phyloP scores from a whole-genome alignment of 2,797 vertebrate genomes.

The Lateolabrax maculatus region DNA sequence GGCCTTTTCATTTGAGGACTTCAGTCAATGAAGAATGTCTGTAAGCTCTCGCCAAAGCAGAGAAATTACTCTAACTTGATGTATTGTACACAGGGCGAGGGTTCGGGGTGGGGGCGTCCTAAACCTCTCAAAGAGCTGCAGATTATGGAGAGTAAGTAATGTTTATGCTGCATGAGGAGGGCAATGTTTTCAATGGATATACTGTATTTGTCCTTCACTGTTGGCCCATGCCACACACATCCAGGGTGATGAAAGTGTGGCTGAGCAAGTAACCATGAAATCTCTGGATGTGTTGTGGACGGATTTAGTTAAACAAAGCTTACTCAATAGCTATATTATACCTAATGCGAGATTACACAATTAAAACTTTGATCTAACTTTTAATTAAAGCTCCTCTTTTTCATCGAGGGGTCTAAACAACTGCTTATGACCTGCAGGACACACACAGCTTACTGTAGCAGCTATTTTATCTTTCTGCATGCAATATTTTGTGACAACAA shows the following conservation, averaged over 20 bases:
- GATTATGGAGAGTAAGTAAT: slow-evolving; percentile 73
- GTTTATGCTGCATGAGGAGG: slow-evolving; percentile 70
- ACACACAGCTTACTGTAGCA: background rate
- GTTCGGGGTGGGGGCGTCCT: slow-evolving; percentile 63
- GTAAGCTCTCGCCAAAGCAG: slow-evolving; percentile 91
- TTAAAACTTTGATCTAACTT: slow-evolving; percentile 4
- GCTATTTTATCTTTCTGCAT: background rate
- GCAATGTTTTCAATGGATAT: slow-evolving; percentile 66
- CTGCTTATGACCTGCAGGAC: background rate
- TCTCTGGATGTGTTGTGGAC: slow-evolving; percentile 50
- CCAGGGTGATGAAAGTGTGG: slow-evolving; percentile 70
- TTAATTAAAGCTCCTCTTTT: slow-evolving; percentile 17
- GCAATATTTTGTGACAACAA: background rate
- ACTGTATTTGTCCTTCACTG: slow-evolving; percentile 66
- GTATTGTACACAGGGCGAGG: slow-evolving; percentile 77
- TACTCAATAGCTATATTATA: slow-evolving; percentile 27
- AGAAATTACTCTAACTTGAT: slow-evolving; percentile 90
- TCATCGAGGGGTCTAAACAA: background rate
- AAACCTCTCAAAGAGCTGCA: slow-evolving; percentile 81
- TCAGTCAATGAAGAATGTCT: slow-evolving; percentile 94
- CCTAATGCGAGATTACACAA: slow-evolving; percentile 12
- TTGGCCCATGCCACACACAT: slow-evolving; percentile 70
- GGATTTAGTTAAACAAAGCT: slow-evolving; percentile 62
- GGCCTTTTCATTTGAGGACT: slow-evolving; percentile 90
- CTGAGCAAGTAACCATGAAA: slow-evolving; percentile 68